Conservation (phyloP, 2,113 vertebrate species). For the Centrocercus urophasianus region DNA sequence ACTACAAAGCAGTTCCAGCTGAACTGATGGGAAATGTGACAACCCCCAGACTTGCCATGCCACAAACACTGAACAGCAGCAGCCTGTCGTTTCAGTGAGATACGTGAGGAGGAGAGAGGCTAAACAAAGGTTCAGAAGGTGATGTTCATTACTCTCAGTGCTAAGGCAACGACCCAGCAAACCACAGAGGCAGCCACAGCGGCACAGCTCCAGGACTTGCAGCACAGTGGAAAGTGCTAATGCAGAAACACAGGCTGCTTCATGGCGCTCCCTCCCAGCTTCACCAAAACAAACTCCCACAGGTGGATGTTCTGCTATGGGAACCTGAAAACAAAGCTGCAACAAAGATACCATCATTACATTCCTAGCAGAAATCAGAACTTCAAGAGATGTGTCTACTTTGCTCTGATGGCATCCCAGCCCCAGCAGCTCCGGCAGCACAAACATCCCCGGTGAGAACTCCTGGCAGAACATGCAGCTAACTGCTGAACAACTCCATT, state of each 20-base stretch:
- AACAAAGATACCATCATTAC: accelerated
- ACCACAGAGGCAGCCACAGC: background rate
- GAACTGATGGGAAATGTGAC: background rate
- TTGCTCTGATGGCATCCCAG: background rate
- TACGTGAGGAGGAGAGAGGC: background rate
- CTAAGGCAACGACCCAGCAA: background rate
- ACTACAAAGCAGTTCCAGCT: background rate
- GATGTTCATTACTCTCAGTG: background rate
- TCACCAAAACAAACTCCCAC: background rate
- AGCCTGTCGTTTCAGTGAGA: background rate
- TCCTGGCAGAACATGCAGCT: accelerated
- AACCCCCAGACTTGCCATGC: background rate
- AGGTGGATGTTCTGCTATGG: background rate
- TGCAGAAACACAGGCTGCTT: background rate
- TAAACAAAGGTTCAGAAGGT: background rate
- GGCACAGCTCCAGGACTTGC: background rate
- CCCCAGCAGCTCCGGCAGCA: background rate
- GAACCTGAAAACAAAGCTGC: background rate
- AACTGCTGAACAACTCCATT: background rate
- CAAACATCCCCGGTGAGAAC: background rate
- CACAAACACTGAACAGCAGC: background rate
- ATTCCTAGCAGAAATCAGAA: background rate
- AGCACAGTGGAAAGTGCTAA: background rate
- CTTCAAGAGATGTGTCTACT: accelerated
- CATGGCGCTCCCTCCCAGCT: background rate